These are phyloP conservation scores for Vireo altiloquus DNA, from an alignment of 2,113 vertebrate genomes.

Conservation along the genomic window DNA sequence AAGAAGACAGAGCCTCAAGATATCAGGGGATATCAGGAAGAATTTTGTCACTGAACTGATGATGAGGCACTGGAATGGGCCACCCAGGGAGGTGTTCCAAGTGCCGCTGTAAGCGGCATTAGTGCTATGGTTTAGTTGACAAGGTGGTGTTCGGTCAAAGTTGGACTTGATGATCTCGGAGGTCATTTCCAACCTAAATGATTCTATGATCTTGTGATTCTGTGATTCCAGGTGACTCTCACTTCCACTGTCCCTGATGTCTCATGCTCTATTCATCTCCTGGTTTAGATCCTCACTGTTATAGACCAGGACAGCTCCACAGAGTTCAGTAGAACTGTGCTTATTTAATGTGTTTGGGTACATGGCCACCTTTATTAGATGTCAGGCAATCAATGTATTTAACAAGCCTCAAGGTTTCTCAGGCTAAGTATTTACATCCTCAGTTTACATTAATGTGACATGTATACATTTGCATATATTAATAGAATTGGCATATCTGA, in stretches of 20 bases:
- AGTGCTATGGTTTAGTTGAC: background rate
- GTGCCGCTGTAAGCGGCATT: too few species aligned
- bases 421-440: constrained; percentile 28
- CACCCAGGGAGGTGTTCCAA: background rate
- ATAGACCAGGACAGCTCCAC: background rate
- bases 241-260: background rate
- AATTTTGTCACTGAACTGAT: background rate
- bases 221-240: background rate
- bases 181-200: background rate
- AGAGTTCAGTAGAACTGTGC: background rate
- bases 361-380: background rate
- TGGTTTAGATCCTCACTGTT: background rate
- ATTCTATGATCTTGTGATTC: background rate
- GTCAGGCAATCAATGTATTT: background rate
- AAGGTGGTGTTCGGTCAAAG: background rate
- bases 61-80: background rate
- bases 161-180: background rate
- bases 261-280: background rate
- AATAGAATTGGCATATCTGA: constrained; percentile 13
- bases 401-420: background rate
- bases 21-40: background rate
- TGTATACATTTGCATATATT: constrained; percentile 13
- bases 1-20: background rate
- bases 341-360: background rate
- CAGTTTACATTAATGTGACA: constrained; percentile 21